phyloP scores from a whole-genome alignment of 2,797 vertebrate species.

The Oreochromis mossambicus region DNA sequence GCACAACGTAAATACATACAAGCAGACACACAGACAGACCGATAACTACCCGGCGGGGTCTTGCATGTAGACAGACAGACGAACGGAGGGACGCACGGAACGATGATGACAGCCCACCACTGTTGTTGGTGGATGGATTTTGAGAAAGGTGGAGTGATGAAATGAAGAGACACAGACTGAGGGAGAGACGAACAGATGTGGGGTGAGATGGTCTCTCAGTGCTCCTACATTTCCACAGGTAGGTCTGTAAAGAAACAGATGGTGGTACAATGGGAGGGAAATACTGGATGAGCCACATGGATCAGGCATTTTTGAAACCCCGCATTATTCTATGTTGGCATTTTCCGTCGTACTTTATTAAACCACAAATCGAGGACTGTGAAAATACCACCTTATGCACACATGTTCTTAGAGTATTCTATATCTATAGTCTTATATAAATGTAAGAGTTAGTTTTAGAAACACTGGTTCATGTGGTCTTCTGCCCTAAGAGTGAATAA shows the following conservation, averaged over 20 bases:
- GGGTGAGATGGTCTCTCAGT: conserved; percentile 49
- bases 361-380: neutral
- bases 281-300: conserved; percentile 25
- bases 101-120: conserved; percentile 65
- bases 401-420: neutral
- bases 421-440: neutral
- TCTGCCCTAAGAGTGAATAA: neutral
- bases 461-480: neutral
- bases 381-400: neutral
- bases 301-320: neutral
- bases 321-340: neutral
- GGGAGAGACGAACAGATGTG: conserved; percentile 66
- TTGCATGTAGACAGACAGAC: conserved; percentile 74
- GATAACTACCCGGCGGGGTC: conserved; percentile 67
- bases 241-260: conserved; percentile 71
- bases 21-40: conserved; percentile 23
- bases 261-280: conserved; percentile 35
- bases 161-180: conserved; percentile 73
- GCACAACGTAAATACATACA: conserved; percentile 35
- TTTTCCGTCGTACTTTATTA: neutral
- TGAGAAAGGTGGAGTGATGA: conserved; percentile 70
- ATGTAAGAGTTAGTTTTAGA: neutral
- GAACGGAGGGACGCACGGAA: conserved; percentile 56
- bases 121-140: conserved; percentile 65
- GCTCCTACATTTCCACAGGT: conserved; percentile 56